Conservation (phyloP, 2,113 vertebrate genomes). For the Grantiella picta region DNA sequence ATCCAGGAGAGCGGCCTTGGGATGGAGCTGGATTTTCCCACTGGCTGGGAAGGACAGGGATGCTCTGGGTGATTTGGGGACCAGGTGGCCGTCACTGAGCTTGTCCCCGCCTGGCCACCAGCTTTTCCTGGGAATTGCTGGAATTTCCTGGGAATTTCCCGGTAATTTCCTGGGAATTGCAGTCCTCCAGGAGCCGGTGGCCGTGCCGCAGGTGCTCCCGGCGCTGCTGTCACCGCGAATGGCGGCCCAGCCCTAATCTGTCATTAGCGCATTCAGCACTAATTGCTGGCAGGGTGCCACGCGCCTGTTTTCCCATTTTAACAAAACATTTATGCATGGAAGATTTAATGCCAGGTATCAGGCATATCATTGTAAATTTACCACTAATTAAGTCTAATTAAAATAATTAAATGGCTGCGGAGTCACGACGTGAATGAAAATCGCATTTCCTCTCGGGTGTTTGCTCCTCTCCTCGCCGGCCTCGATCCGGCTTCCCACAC, state of each 20-base stretch:
- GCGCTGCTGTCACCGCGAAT: constrained; percentile 78
- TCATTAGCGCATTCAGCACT: constrained; percentile 83
- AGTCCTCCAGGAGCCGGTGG: fast-evolving
- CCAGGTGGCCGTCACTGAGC: fast-evolving
- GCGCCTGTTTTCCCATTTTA: constrained; percentile 78
- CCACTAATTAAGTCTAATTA: constrained; percentile 98
- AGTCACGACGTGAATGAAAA: constrained; percentile 82
- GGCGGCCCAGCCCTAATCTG: constrained; percentile 74
- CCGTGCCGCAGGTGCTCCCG: neutral
- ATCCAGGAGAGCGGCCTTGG: neutral
- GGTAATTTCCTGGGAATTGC: neutral
- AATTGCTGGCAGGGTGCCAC: constrained; percentile 87
- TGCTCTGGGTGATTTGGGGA: neutral
- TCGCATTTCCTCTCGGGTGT: constrained; percentile 64
- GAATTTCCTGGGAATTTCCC: neutral
- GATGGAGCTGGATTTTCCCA: neutral
- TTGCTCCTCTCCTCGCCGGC: constrained; percentile 24
- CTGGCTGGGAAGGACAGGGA: no score
- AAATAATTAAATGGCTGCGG: constrained; percentile 90
- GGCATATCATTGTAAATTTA: constrained; percentile 94
- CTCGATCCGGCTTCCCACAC: neutral
- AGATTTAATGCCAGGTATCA: constrained; percentile 96
- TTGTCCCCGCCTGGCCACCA: fast-evolving
- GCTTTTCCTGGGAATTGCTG: fast-evolving
- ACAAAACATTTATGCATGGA: constrained; percentile 94